Evolutionary conservation across 2,888 invertebrate genomes (phyloP).

Genomic region (Elysia crispata): DNA sequence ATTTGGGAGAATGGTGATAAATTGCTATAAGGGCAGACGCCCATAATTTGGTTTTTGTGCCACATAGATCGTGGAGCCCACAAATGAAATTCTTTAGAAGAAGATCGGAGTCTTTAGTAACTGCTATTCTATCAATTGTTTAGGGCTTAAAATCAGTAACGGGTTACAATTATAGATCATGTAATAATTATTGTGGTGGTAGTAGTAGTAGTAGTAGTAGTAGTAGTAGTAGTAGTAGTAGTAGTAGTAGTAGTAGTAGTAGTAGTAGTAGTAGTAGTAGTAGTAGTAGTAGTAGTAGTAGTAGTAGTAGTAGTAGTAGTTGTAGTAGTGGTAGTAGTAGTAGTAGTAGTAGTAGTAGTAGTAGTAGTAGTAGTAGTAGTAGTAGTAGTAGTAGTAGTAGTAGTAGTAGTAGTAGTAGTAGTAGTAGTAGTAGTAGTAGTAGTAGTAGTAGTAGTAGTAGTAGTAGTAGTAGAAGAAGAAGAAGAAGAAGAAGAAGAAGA

Average conservation of each 20-base stretch:
- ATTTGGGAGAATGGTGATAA: no score
- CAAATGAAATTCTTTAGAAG: no score
- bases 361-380: not conserved
- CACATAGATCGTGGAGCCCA: no score
- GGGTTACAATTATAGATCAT: no score
- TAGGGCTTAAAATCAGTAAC: no score
- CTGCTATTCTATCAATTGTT: no score
- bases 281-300: constrained; percentile 1
- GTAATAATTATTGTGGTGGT: not conserved
- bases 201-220: constrained; percentile 9
- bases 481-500: not conserved
- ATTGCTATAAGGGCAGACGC: no score
- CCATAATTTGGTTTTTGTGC: no score
- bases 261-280: constrained; percentile 1
- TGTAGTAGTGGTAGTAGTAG: not conserved
- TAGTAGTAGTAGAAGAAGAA: not conserved
- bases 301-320: constrained; percentile 4
- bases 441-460: constrained; percentile 9
- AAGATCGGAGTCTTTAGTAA: no score
- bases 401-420: not conserved
- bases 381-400: not conserved
- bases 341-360: not conserved
- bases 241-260: constrained; percentile 9
- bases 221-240: constrained; percentile 9
- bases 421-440: not conserved